phyloP scores from a whole-genome alignment of 2,888 invertebrate genomes.

The Dryobota labecula region DNA sequence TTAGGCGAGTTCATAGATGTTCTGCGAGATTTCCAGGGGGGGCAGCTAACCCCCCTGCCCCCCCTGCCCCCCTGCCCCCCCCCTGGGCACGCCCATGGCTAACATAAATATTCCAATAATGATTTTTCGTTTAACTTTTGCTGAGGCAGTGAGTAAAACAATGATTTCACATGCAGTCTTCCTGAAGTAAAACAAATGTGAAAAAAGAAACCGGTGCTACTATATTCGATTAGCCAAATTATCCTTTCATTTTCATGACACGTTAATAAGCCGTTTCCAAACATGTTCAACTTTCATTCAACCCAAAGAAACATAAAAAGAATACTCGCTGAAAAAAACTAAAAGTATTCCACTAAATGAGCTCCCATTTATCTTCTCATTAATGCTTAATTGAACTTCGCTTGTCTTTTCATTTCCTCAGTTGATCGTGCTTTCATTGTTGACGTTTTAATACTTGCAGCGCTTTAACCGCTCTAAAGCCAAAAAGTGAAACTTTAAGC shows the following conservation, averaged over 20 bases:
- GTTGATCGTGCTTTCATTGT: conserved; percentile 32
- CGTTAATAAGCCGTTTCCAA: conserved; percentile 30
- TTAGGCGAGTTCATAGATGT: no score
- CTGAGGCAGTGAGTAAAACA: not conserved
- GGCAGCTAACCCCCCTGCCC: no score
- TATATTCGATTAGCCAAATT: conserved; percentile 39
- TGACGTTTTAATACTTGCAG: conserved; percentile 50
- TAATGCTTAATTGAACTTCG: conserved; percentile 50
- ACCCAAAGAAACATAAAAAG: not conserved
- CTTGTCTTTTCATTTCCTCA: conserved; percentile 56
- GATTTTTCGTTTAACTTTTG: no score
- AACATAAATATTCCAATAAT: no score
- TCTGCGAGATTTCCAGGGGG: no score
- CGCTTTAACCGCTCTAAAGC: conserved; percentile 32
- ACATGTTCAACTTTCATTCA: conserved; percentile 4
- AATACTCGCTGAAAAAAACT: conserved; percentile 13
- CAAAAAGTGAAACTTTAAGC: conserved; percentile 26
- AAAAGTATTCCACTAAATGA: conserved; percentile 26
- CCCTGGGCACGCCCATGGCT: no score
- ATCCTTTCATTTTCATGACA: conserved; percentile 13
- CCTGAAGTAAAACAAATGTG: not conserved
- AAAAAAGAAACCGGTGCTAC: not conserved
- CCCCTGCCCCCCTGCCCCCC: no score
- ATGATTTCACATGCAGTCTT: not conserved
- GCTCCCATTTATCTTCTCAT: conserved; percentile 47